Evolutionary conservation across 1,140 invertebrate genomes (phyloP), one percentile per base, ranked within the genome.

Genomic region (Caenorhabditis latens): DNA sequence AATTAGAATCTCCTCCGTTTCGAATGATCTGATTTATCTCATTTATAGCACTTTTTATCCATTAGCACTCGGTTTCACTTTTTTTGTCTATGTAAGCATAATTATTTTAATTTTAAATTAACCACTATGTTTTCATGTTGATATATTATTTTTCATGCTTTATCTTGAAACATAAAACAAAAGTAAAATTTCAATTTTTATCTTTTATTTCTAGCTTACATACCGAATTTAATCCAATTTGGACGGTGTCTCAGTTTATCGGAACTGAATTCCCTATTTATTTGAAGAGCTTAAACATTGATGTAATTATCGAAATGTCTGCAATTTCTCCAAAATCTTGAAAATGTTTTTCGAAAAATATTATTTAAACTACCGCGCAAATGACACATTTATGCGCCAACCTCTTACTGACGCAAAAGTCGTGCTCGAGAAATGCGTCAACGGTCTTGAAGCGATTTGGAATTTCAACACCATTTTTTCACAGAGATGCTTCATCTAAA

Each of bases 1-100:
- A n/a, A n/a, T 58, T 14, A 58, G 57, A 58, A 21, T 58, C 57
- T 58, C 55, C 19, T 58, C 19, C n/a, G 13, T 9, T 40, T 40
- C 4, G 32, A 65, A 65, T 9, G 19, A n/a, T 71, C 67, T 32
- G 43, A 71, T 46, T n/a, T 71, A 32, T 32, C n/a, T n/a, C 7
- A n/a, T 71, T 71, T 71, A 46, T 46, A 50, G 71, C 43, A 24
- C 43, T 21, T 46, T 43, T 50, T 50, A 11, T 53, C 24, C 46
- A 79, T 21, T 50, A 11, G 46, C 71, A 21, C 71, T 79, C 71
- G 71, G 71, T 79, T 79, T 79, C 11, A 53, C n/a, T 50, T 8
- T 46, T 24, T 13, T 14, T 50, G 13, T 53, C 40, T 50, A 24
- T 50, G 13, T 42, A 24, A 19, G 71, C 71, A 79, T 79, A 79